A percentile compares a stretch with the other conserved stretches of the same genome.
These are phyloP conservation scores for Ellobius talpinus DNA, from an alignment of 2,113 vertebrate genomes.

Conservation along the genomic window DNA sequence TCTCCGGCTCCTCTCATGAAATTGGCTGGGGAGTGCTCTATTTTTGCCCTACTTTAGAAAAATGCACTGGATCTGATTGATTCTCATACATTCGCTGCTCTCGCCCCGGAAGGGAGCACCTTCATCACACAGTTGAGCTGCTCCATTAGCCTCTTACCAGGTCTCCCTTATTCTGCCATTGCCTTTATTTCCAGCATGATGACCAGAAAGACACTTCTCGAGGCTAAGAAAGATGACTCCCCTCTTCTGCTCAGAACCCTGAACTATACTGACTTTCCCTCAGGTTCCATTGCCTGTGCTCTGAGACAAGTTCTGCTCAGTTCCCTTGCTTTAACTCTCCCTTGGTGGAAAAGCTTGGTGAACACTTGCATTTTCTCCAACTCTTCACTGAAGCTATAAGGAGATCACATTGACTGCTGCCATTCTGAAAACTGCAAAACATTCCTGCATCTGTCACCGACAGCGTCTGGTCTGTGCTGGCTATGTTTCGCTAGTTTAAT, in stretches of 20 bases:
- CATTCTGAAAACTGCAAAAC: neutral
- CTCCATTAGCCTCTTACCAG: neutral
- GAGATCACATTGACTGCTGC: neutral
- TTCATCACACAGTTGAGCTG: neutral
- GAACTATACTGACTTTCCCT: neutral
- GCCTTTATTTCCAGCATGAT: neutral
- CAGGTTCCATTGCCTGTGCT: accelerated
- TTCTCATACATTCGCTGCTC: neutral
- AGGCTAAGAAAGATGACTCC: neutral
- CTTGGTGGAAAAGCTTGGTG: neutral
- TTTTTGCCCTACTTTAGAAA: conserved; percentile 23
- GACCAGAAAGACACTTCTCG: neutral
- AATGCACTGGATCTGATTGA: neutral
- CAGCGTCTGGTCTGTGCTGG: too few relatives aligned
- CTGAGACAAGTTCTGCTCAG: neutral
- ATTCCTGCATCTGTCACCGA: neutral
- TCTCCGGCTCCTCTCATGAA: neutral
- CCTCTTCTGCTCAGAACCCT: neutral
- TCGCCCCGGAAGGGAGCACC: neutral
- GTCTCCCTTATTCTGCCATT: neutral
- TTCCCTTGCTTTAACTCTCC: neutral
- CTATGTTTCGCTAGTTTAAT: neutral
- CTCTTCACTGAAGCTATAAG: neutral
- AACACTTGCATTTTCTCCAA: neutral
- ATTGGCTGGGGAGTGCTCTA: neutral